phyloP scores from a whole-genome alignment of 2,113 vertebrate genomes.

The Anas platyrhynchos region DNA sequence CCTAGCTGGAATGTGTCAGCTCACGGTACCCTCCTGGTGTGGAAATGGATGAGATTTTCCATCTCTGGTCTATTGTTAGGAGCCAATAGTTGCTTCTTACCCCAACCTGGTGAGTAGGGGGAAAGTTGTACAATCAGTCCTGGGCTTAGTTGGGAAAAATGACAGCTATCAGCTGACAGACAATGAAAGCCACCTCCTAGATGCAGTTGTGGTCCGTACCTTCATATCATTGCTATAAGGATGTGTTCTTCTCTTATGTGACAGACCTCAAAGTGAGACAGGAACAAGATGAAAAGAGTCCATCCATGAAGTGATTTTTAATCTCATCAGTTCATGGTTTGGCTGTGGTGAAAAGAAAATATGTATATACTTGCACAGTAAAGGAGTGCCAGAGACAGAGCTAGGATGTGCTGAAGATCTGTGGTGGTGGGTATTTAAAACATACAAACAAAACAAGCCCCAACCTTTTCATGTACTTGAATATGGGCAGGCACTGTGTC shows the following conservation, averaged over 20 bases:
- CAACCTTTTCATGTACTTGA: background rate
- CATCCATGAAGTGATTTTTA: background rate
- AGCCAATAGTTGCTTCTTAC: background rate
- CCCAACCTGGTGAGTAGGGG: background rate
- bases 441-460: background rate
- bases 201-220: background rate
- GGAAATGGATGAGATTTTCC: background rate
- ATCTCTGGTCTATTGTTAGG: background rate
- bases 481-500: rapidly evolving
- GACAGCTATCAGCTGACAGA: background rate
- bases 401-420: background rate
- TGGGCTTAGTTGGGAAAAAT: background rate
- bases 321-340: background rate
- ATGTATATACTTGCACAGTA: background rate
- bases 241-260: background rate
- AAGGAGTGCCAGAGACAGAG: background rate
- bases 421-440: background rate
- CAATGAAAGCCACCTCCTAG: background rate
- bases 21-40: background rate
- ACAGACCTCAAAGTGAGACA: background rate
- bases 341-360: background rate
- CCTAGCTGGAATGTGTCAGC: background rate
- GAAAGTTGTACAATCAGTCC: background rate
- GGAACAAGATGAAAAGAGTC: background rate
- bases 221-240: background rate